Evolutionary conservation across 2,888 invertebrate species (phyloP).

Genomic region (Cepaea hortensis): DNA sequence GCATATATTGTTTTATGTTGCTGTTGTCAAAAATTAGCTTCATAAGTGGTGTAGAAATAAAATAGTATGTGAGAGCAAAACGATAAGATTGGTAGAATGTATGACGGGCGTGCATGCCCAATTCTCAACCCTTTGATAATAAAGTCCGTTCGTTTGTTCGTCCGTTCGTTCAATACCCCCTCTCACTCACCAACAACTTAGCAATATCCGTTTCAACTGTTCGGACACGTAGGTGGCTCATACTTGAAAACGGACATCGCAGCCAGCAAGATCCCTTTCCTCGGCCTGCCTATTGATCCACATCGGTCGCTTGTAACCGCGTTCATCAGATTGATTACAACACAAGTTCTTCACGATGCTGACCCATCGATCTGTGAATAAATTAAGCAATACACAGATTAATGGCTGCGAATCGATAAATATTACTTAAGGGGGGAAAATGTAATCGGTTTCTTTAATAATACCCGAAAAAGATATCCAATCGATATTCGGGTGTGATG

Average conservation of each 20-base stretch:
- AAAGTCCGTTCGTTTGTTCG: no score
- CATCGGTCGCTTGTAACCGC: not conserved
- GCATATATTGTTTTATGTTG: no score
- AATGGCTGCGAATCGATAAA: slow-evolving; percentile 31
- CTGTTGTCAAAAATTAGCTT: no score
- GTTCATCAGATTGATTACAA: not conserved
- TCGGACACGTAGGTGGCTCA: not conserved
- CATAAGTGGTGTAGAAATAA: no score
- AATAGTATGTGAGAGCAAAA: no score
- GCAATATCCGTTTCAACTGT: not conserved
- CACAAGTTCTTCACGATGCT: not conserved
- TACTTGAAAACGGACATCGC: not conserved
- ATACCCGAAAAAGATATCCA: not conserved
- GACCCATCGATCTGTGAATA: slow-evolving; percentile 30
- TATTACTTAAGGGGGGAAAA: slow-evolving; percentile 15
- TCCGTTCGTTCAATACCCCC: no score
- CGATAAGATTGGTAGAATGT: no score
- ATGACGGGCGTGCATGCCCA: no score
- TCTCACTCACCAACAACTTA: no score
- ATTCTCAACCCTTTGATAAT: no score
- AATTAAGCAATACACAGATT: slow-evolving; percentile 31
- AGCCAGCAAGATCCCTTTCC: not conserved
- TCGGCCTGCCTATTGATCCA: not conserved
- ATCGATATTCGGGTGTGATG: not conserved
- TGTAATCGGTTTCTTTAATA: not conserved